Conservation (phyloP, 2,888 invertebrate genomes). For the Clanis bilineata region DNA sequence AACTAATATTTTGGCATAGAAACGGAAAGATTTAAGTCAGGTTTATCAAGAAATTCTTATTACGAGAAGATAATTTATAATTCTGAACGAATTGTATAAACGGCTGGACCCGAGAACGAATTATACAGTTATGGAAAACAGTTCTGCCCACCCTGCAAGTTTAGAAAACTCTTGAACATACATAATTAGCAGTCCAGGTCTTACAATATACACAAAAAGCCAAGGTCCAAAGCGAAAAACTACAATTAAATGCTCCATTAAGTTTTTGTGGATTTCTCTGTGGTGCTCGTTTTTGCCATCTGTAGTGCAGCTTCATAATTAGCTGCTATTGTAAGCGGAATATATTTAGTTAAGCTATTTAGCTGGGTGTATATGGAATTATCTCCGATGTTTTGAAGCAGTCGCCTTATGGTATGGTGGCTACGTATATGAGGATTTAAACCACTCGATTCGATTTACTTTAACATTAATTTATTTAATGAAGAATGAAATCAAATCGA, state of each 20-base stretch:
- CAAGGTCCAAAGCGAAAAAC: conserved; percentile 42
- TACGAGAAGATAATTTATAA: too few species aligned
- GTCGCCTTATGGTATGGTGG: too few species aligned
- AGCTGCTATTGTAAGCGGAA: conserved; percentile 10
- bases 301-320: conserved; percentile 17
- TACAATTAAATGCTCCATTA: conserved; percentile 50
- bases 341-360: conserved; percentile 7
- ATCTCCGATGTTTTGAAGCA: too few species aligned
- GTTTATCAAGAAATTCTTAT: too few species aligned
- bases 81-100: too few species aligned
- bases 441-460: too few species aligned
- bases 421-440: too few species aligned
- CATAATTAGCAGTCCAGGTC: conserved; percentile 11
- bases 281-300: conserved; percentile 22
- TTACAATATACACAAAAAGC: conserved; percentile 32
- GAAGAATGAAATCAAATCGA: too few species aligned
- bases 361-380: background rate
- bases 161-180: conserved; percentile 8
- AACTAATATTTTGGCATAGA: too few species aligned
- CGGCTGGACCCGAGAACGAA: too few species aligned
- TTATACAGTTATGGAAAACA: background rate
- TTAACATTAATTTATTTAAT: too few species aligned
- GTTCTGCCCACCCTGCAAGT: background rate
- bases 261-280: conserved; percentile 41
- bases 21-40: too few species aligned